Evolutionary conservation across 2,797 vertebrate genomes (phyloP).

Genomic region (Dryobates pubescens): DNA sequence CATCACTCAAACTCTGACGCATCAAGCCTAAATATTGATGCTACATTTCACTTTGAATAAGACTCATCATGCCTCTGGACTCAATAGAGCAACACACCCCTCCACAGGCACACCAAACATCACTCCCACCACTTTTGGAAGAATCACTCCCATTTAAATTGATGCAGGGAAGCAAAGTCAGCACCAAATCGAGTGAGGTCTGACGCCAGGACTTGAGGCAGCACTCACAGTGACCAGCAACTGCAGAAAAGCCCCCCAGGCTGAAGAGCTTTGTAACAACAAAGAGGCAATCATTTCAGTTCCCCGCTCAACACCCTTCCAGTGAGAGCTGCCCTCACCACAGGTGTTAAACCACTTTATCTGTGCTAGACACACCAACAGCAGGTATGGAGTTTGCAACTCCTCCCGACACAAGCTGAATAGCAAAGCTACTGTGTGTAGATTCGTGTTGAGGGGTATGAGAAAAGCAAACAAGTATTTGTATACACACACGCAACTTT

Average conservation of each 20-base stretch:
- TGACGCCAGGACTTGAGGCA: background rate
- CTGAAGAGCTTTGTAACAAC: background rate
- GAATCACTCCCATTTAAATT: background rate
- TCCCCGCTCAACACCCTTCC: background rate
- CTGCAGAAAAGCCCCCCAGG: background rate
- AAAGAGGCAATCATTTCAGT: background rate
- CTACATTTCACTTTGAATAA: background rate
- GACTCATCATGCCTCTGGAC: background rate
- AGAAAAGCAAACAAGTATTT: background rate
- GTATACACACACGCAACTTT: fast-evolving
- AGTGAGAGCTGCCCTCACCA: background rate
- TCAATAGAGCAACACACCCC: background rate
- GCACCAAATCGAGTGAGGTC: background rate
- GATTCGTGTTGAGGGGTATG: fast-evolving
- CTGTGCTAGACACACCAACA: background rate
- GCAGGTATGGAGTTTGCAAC: background rate
- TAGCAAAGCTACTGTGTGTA: fast-evolving
- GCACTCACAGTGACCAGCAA: background rate
- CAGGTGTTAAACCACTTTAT: fast-evolving
- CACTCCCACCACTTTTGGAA: background rate
- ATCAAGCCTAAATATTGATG: background rate
- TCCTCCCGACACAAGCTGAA: background rate
- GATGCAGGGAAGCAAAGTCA: background rate
- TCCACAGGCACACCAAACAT: background rate
- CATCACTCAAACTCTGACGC: constrained; percentile 24